Evolutionary conservation across 2,113 vertebrate genomes (phyloP).

Genomic region (Monopterus albus): DNA sequence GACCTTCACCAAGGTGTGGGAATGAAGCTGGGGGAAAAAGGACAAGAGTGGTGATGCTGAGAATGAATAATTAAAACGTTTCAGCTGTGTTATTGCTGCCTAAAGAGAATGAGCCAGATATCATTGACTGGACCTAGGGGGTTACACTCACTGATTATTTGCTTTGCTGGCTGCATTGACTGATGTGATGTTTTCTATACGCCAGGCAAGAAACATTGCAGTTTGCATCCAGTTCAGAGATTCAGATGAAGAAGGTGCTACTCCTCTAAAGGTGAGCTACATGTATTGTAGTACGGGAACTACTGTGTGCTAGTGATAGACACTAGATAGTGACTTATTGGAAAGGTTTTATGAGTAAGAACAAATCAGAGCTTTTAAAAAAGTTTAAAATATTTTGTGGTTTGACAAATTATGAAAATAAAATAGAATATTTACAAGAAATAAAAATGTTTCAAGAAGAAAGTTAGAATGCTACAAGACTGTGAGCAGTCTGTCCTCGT

Average conservation of each 20-base stretch:
- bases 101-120: not conserved
- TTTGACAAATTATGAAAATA: too few species aligned
- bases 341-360: too few species aligned
- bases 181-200: not conserved
- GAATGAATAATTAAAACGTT: not conserved
- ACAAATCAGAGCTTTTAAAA: too few species aligned
- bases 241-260: constrained; percentile 89
- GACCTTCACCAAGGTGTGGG: constrained; percentile 93
- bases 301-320: not conserved
- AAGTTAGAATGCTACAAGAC: too few species aligned
- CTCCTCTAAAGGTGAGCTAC: constrained; percentile 86
- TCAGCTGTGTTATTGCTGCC: not conserved
- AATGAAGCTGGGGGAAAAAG: not conserved
- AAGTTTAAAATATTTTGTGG: too few species aligned
- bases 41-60: not conserved
- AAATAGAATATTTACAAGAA: too few species aligned
- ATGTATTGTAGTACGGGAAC: not conserved
- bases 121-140: constrained; percentile 2
- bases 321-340: too few species aligned
- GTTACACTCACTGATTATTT: fast-evolving
- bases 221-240: constrained; percentile 93
- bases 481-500: too few species aligned
- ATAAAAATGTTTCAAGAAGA: too few species aligned
- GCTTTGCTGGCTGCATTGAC: not conserved
- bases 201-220: constrained; percentile 94